Base-by-base conservation (phyloP, 2,113 vertebrate species). In the Neopipo cinnamomea region DNA sequence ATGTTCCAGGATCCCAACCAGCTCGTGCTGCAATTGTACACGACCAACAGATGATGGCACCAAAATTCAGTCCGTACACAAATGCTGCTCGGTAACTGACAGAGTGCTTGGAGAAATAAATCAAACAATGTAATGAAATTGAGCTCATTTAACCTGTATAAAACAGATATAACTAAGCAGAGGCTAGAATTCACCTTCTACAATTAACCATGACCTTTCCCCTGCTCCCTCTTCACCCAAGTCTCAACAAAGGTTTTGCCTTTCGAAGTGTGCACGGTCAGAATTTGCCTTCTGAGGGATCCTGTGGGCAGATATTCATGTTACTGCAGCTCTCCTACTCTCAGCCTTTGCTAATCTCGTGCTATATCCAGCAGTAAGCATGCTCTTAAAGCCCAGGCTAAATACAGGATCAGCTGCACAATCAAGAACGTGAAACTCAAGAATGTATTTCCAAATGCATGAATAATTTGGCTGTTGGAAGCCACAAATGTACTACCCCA, bases 21-120 rank as follows among this genome's bases (percentile, higher is more conserved):
- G 74, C 37, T 53, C 23, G 1, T n/a, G 41, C 30, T 88, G 91
- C 87, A 95, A 61, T 96, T 91, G 59, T 62, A 33, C 18, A 17
- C 5, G 35, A 72, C 20, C 28, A 89, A 95, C 98, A 96, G 97
- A 71, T 85, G 98, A 97, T 98, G 98, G 97, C 97, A 85, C 96
- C 95, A 92, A 82, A 85, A 89, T 88, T 85, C 96, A 97, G 84
- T 33, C 8, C 21, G 91, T 74, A 74, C 61, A 19, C 44, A 28
- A 67, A 63, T 2, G 7, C 65, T 88, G 1, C 49, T 15, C 5
- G 7, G 17, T 56, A 82, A 55, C 9, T 37, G 68, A 42, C 47
- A 53, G 58, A 68, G 20, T 18, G 35, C 56, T 79, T 53, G 31
- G 18, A 21, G 42, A 91, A 93, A 73, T 14, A 8, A 27, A 80